Base-by-base conservation (phyloP, 2,797 vertebrate species). In the Florisuga fusca region DNA sequence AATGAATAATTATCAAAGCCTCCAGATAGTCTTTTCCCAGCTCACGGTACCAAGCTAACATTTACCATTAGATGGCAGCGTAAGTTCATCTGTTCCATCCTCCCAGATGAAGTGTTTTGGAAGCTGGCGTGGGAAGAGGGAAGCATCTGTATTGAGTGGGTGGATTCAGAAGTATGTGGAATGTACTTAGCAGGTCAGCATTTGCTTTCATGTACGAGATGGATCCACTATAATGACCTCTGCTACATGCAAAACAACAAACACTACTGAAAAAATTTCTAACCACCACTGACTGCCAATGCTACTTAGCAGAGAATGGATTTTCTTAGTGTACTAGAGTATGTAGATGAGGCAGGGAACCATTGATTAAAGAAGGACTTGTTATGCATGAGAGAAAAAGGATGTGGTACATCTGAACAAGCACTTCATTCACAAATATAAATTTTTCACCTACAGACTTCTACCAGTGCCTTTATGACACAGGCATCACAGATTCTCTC, bases 11-110 rank as follows among this genome's bases (percentile, higher is more conserved):
- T 29, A 79, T 9, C 62, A 36, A 18, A 27, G 31, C 7, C 29
- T 58, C 29, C 38, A 74, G 43, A 33, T 67, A 76, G 54, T 14
- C 9, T 61, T 64, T 38, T 77, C 23, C 7, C 6, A 27, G 7
- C 46, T 66, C 33, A 18, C 4, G 34, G 55, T 22, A 79, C 59
- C 69, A 74, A 91, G 75, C 38, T 61, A 38, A 58, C 0, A 1
- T 53, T 77, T 75, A 93, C 98, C 97, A 94, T 96, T 93, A 98
- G 98, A 96, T 98, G 99, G 98, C 98, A 98, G 96, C 95, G 77
- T 97, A 95, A 68, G 95, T 97, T 96, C 94, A 96, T 77, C 94
- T 93, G 92, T 84, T 92, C 45, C 51, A 75, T 68, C 45, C 55
- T 79, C 38, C 51, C 64, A 48, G 41, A 71, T 10, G 21, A 95